phyloP scores from a whole-genome alignment of 2,797 vertebrate genomes.

The Muscicapa comitata region DNA sequence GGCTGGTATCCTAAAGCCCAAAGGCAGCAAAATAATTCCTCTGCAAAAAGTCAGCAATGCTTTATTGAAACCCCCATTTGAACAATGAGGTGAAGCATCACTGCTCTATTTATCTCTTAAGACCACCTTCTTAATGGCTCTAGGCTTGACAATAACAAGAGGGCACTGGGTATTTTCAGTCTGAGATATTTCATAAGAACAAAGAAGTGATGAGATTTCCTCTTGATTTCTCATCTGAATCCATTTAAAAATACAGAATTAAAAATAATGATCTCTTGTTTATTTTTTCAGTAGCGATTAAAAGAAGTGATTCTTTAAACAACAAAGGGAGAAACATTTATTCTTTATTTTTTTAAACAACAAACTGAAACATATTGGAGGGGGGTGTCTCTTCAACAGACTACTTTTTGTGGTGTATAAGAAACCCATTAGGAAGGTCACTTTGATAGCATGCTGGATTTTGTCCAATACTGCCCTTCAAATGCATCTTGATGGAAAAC shows the following conservation, averaged over 20 bases:
- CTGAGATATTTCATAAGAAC: conserved; percentile 38
- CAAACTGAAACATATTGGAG: background rate
- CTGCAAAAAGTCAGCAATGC: background rate
- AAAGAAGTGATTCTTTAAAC: background rate
- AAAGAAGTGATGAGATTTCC: conserved; percentile 9
- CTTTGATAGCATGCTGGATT: background rate
- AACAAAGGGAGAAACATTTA: background rate
- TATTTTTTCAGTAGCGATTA: conserved; percentile 3
- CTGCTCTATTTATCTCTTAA: conserved; percentile 56
- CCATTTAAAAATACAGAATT: background rate
- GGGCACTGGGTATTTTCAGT: conserved; percentile 6
- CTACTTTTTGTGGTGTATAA: background rate
- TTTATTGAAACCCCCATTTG: conserved; percentile 43
- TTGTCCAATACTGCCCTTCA: background rate
- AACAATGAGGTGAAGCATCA: conserved; percentile 40
- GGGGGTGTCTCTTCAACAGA: background rate
- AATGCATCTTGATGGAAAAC: background rate
- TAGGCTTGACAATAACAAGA: background rate
- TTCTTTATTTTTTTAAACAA: background rate
- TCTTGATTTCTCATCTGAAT: conserved; percentile 33
- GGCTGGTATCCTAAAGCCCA: conserved; percentile 36
- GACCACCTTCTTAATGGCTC: conserved; percentile 38
- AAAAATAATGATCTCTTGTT: background rate
- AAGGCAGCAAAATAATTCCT: conserved; percentile 35
- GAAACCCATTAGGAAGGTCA: background rate